These are phyloP conservation scores for Meganola albula DNA, from an alignment of 2,888 invertebrate genomes.

Conservation along the genomic window DNA sequence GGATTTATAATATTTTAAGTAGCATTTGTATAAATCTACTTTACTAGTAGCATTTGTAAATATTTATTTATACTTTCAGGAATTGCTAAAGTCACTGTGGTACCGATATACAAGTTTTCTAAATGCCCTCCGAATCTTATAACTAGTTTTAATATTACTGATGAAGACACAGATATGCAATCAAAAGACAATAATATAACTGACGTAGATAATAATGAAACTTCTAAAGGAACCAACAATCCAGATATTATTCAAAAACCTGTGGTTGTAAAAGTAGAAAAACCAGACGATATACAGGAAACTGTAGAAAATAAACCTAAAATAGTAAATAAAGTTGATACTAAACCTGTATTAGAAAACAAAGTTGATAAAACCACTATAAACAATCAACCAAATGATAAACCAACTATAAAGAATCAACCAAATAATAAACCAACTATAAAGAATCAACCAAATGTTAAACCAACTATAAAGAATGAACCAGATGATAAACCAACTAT, in stretches of 20 bases:
- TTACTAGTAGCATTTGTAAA: too few species aligned
- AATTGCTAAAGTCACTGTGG: slow-evolving; percentile 38
- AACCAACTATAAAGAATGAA: neutral
- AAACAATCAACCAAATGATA: neutral
- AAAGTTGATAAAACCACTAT: neutral
- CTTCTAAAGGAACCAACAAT: neutral
- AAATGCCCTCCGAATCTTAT: slow-evolving; percentile 45
- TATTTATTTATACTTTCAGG: too few species aligned
- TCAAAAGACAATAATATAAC: too few species aligned
- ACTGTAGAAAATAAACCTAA: slow-evolving; percentile 7
- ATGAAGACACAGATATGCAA: slow-evolving; percentile 1
- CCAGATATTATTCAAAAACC: neutral
- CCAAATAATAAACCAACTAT: too few species aligned
- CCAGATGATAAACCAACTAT: neutral
- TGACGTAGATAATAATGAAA: neutral
- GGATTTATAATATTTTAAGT: too few species aligned
- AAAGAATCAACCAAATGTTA: slow-evolving; percentile 1
- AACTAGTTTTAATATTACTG: slow-evolving; percentile 27
- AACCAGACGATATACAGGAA: slow-evolving; percentile 1
- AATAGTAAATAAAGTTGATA: neutral
- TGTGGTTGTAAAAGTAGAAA: neutral
- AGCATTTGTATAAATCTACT: too few species aligned
- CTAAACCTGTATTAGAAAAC: neutral
- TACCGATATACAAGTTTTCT: slow-evolving; percentile 47
- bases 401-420: neutral